Percentiles rank a stretch among this genome's conserved stretches.
These are phyloP conservation scores for Rallus limicola DNA, from an alignment of 2,113 vertebrate species.

Conservation along the genomic window DNA sequence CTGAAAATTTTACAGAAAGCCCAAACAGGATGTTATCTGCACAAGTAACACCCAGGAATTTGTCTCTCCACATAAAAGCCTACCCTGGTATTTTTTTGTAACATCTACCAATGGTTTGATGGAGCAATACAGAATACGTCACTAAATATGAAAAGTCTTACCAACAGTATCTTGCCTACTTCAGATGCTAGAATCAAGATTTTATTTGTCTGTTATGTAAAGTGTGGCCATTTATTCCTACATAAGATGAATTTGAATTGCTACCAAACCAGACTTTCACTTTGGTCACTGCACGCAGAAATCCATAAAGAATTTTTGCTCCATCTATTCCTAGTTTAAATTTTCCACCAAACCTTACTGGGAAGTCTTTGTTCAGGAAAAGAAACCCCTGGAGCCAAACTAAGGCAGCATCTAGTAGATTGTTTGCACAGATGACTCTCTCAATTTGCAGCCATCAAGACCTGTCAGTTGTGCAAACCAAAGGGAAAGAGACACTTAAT, in stretches of 20 bases:
- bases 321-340: not conserved
- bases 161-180: not conserved
- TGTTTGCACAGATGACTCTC: accelerated
- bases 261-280: not conserved
- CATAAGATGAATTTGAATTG: not conserved
- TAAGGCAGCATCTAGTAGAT: not conserved
- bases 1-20: not conserved
- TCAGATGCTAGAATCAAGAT: not conserved
- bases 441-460: not conserved
- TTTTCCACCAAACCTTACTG: not conserved
- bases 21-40: not conserved
- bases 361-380: not conserved
- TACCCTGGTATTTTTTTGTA: not conserved
- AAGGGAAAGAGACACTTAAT: not conserved
- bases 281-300: not conserved
- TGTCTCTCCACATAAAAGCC: not conserved
- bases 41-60: not conserved
- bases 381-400: not conserved
- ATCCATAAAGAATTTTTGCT: not conserved
- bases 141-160: not conserved
- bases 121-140: not conserved
- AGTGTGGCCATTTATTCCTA: not conserved
- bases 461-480: not conserved
- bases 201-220: not conserved
- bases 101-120: not conserved